A percentile compares a stretch with the other conserved stretches of the same genome.
Conservation (phyloP, 2,113 vertebrate genomes). For the Camelus bactrianus region DNA sequence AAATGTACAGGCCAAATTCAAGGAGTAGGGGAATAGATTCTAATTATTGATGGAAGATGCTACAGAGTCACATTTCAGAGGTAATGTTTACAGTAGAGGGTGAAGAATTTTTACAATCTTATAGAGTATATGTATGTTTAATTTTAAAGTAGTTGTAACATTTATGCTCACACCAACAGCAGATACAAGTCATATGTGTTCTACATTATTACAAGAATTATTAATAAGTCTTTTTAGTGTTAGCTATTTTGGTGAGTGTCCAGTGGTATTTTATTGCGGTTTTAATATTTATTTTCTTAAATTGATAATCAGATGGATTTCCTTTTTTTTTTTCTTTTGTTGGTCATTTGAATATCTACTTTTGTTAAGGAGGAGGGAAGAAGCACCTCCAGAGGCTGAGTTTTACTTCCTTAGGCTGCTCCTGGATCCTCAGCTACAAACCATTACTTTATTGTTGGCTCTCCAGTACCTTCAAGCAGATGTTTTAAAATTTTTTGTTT, state of each 20-base stretch:
- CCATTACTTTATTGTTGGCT: not conserved
- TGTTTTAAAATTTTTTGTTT: constrained; percentile 10
- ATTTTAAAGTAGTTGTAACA: constrained; percentile 24
- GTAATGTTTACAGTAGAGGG: not conserved
- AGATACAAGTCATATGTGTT: not conserved
- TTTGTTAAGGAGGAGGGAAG: not conserved
- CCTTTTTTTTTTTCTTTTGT: not conserved
- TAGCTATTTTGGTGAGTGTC: not conserved
- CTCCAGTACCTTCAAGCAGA: not conserved
- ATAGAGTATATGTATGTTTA: not conserved
- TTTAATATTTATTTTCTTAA: constrained; percentile 4
- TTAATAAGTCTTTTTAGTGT: not conserved
- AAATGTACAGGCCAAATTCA: not conserved
- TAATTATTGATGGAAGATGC: not conserved
- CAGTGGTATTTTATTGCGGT: not conserved
- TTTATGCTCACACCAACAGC: not conserved
- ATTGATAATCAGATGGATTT: constrained; percentile 24
- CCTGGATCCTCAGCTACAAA: not conserved
- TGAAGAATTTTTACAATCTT: not conserved
- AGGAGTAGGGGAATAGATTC: not conserved
- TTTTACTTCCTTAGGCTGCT: not conserved
- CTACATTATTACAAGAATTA: not conserved
- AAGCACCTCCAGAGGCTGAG: not conserved
- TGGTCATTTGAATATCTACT: not conserved
- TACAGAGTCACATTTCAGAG: not conserved